These are phyloP conservation scores for Porites rus DNA, from an alignment of 92 coral and sea anemone species.

Conservation along the genomic window DNA sequence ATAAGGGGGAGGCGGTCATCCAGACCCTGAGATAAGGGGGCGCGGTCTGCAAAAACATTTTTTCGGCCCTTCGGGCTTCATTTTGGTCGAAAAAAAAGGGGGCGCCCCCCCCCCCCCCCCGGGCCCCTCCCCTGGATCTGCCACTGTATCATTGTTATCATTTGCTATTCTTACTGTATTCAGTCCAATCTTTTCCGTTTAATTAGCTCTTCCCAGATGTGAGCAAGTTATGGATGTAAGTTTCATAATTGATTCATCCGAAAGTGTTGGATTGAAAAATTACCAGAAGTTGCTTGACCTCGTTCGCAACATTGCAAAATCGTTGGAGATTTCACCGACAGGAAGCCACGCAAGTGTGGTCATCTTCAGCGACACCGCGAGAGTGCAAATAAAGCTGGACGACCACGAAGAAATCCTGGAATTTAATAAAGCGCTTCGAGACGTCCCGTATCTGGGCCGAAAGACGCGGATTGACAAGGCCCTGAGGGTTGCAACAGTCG, in stretches of 20 bases:
- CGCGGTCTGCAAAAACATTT: too few species aligned
- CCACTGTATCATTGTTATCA: too few species aligned
- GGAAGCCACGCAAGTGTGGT: constrained; percentile 70
- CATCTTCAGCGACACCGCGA: constrained; percentile 76
- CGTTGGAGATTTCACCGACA: constrained; percentile 52
- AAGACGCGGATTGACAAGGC: constrained; percentile 73
- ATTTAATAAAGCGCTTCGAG: constrained; percentile 60
- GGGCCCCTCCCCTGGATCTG: too few species aligned
- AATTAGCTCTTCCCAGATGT: constrained; percentile 62
- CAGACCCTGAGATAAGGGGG: too few species aligned
- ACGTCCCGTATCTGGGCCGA: constrained; percentile 66
- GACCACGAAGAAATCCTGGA: constrained; percentile 59
- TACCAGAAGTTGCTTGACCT: constrained; percentile 60
- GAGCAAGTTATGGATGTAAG: constrained; percentile 62
- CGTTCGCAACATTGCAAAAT: constrained; percentile 61
- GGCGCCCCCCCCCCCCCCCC: too few species aligned
- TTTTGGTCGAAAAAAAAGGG: too few species aligned
- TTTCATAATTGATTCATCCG: constrained; percentile 78
- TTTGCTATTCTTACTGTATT: background rate
- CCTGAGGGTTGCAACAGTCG: constrained; percentile 57
- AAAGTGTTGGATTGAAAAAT: constrained; percentile 60
- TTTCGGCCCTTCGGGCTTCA: too few species aligned
- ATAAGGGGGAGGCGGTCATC: too few species aligned
- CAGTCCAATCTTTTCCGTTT: background rate
- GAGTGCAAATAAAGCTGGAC: constrained; percentile 58